A percentile compares a stretch with the other conserved stretches of the same genome.
These are phyloP conservation scores for Drosophila bocqueti DNA, from an alignment of 1,140 invertebrate species.

Conservation along the genomic window DNA sequence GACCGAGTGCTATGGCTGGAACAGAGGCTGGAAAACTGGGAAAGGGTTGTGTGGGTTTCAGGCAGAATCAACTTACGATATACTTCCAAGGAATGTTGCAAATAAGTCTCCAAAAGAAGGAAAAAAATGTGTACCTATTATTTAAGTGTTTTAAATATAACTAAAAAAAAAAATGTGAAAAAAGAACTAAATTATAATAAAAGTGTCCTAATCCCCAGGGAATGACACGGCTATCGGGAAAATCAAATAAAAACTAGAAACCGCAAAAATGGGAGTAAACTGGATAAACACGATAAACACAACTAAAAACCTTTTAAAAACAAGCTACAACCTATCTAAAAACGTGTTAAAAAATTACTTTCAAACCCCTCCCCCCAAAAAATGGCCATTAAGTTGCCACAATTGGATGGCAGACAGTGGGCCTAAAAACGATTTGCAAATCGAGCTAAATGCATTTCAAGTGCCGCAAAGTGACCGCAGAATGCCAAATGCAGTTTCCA, in stretches of 20 bases:
- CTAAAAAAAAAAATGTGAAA: background rate
- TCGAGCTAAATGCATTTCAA: slow-evolving; percentile 55
- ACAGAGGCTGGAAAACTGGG: background rate
- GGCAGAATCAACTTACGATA: background rate
- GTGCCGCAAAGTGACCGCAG: slow-evolving; percentile 67
- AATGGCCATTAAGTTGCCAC: slow-evolving; percentile 17
- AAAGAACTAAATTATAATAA: background rate
- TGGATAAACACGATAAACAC: background rate
- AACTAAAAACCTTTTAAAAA: background rate
- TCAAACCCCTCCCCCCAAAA: background rate
- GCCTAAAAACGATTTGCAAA: slow-evolving; percentile 55
- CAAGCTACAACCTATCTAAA: background rate
- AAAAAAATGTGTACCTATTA: too few relatives aligned
- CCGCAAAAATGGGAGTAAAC: background rate
- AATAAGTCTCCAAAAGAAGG: too few relatives aligned
- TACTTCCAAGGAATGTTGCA: too few relatives aligned
- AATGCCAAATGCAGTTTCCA: slow-evolving; percentile 60
- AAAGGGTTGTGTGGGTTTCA: background rate
- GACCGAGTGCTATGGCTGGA: background rate
- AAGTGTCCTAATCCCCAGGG: background rate
- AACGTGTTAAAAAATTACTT: background rate
- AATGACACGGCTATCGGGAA: background rate
- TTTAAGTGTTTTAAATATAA: too few relatives aligned
- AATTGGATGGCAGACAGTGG: slow-evolving; percentile 30
- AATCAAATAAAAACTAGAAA: background rate